A percentile compares a stretch with the other conserved stretches of the same genome.
Conservation (phyloP, 1,140 invertebrate genomes). For the Lerema accius region DNA sequence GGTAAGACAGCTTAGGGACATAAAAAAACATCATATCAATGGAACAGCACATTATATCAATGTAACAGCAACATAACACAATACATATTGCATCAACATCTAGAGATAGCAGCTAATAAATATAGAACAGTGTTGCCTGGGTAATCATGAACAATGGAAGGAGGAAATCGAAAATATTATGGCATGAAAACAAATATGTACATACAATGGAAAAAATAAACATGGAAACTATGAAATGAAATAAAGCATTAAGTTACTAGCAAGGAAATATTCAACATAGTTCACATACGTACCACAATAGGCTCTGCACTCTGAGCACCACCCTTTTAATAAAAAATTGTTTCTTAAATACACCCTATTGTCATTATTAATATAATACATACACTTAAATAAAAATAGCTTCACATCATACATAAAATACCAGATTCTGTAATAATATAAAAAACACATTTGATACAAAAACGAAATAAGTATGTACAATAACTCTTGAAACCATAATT, state of each 20-base stretch:
- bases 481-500: neutral
- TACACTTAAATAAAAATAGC: slow-evolving; percentile 27
- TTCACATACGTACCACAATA: slow-evolving; percentile 93
- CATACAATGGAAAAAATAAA: slow-evolving; percentile 38
- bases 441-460: slow-evolving; percentile 6
- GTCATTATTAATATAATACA: slow-evolving; percentile 34
- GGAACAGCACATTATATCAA: slow-evolving; percentile 34
- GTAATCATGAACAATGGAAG: slow-evolving; percentile 45
- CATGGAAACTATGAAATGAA: slow-evolving; percentile 34
- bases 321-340: slow-evolving; percentile 87
- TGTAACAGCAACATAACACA: slow-evolving; percentile 48
- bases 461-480: slow-evolving; percentile 4
- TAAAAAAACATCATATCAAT: no score
- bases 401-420: slow-evolving; percentile 11
- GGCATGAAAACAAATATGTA: slow-evolving; percentile 42
- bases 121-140: slow-evolving; percentile 42
- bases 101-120: slow-evolving; percentile 80
- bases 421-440: slow-evolving; percentile 5
- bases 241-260: slow-evolving; percentile 50
- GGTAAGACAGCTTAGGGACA: slow-evolving; percentile 35
- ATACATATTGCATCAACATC: slow-evolving; percentile 70
- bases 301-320: slow-evolving; percentile 95
- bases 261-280: slow-evolving; percentile 43
- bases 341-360: slow-evolving; percentile 50
- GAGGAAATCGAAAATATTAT: slow-evolving; percentile 36